Evolutionary conservation across 1,140 invertebrate genomes (phyloP).

Genomic region (Drosophila gunungcola): DNA sequence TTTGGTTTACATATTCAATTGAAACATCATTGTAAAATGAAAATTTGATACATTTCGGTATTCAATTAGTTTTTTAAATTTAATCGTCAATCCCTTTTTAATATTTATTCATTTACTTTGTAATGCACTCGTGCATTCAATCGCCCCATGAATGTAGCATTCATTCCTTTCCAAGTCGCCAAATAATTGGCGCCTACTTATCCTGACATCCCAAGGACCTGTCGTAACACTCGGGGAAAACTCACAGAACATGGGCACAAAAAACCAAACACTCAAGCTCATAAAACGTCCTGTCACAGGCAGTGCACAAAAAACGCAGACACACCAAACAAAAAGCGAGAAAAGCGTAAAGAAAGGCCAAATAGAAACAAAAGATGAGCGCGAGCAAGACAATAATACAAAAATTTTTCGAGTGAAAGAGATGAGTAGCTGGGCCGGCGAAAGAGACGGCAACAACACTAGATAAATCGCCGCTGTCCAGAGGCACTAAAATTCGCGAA

Average conservation of each 20-base stretch:
- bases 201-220: conserved; percentile 47
- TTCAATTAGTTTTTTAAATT: no score
- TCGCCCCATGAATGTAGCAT: conserved; percentile 18
- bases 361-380: conserved; percentile 37
- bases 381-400: conserved; percentile 45
- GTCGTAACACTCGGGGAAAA: conserved; percentile 34
- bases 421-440: not conserved
- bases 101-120: conserved; percentile 34
- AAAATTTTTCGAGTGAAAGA: conserved; percentile 26
- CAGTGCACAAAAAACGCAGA: conserved; percentile 30
- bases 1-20: no score
- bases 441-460: not conserved
- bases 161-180: conserved; percentile 31
- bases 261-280: conserved; percentile 43
- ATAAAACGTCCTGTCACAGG: conserved; percentile 42
- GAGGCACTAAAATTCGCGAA: not conserved
- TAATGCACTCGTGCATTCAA: conserved; percentile 29
- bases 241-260: conserved; percentile 15
- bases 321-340: conserved; percentile 10
- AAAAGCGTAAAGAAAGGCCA: conserved; percentile 23
- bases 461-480: conserved; percentile 8
- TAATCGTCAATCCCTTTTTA: not conserved
- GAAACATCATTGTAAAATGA: no score
- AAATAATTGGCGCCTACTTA: conserved; percentile 44
- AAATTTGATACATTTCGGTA: no score